Evolutionary conservation across 1,140 invertebrate genomes (phyloP).

Genomic region (Aleiodes sp.): DNA sequence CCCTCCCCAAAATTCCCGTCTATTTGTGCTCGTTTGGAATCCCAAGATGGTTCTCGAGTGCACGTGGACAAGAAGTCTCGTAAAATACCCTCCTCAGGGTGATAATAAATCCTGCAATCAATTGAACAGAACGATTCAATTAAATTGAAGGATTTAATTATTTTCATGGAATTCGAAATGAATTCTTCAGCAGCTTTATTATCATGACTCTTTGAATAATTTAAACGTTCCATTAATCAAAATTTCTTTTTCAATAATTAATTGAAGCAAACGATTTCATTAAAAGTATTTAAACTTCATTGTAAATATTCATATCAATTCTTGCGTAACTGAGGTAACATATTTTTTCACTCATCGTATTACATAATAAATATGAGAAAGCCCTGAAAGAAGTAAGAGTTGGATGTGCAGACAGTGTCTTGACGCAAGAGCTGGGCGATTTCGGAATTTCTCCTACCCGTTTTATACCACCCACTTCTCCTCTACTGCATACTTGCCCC

Average conservation of each 20-base stretch:
- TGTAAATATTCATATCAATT: too few species aligned
- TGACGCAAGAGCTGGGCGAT: constrained; percentile 1
- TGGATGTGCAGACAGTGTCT: constrained; percentile 20
- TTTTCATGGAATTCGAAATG: neutral
- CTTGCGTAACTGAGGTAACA: too few species aligned
- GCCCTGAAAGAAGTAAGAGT: neutral
- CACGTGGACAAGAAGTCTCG: neutral
- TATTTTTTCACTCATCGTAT: too few species aligned
- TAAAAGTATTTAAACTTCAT: too few species aligned
- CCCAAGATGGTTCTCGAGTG: neutral
- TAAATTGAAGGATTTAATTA: constrained; percentile 4
- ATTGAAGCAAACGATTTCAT: too few species aligned
- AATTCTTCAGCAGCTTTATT: neutral
- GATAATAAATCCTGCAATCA: constrained; percentile 10
- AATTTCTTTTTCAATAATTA: too few species aligned
- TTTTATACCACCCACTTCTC: constrained; percentile 23
- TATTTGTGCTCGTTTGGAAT: neutral
- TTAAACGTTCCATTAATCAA: too few species aligned
- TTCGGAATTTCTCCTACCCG: constrained; percentile 13
- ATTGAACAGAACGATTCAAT: constrained; percentile 4
- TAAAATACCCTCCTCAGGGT: constrained; percentile 8
- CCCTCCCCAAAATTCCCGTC: neutral
- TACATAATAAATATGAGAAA: too few species aligned
- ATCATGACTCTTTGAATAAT: too few species aligned
- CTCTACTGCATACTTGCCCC: constrained; percentile 48